Evolutionary conservation across 30 jellyfish, hydroid and myxozoan species (phyloP).

Genomic region (Hydra vulgaris): DNA sequence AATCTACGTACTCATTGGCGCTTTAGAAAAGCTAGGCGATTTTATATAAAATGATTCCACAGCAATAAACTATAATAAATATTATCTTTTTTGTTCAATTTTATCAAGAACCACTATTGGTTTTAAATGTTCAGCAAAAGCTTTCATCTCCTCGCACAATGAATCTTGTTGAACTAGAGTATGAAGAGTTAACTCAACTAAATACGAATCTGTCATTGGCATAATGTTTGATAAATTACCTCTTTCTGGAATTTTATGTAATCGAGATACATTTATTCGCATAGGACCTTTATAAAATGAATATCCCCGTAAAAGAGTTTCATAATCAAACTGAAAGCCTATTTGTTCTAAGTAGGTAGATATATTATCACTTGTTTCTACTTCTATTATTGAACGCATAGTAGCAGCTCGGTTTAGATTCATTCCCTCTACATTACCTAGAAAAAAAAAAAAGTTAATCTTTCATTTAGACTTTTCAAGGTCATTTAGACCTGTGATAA

Average conservation of each 20-base stretch:
- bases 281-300: constrained; percentile 52
- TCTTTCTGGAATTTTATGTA: constrained; percentile 40
- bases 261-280: constrained; percentile 57
- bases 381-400: constrained; percentile 65
- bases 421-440: constrained; percentile 73
- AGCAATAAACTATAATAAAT: too few relatives aligned
- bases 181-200: constrained; percentile 62
- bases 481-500: too few relatives aligned
- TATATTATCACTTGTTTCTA: constrained; percentile 53
- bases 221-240: constrained; percentile 50
- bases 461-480: too few relatives aligned
- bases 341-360: constrained; percentile 50
- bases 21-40: too few relatives aligned
- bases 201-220: constrained; percentile 75
- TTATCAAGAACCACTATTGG: constrained; percentile 36
- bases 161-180: constrained; percentile 81
- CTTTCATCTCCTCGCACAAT: constrained; percentile 59
- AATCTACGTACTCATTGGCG: too few relatives aligned
- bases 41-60: too few relatives aligned
- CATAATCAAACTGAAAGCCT: constrained; percentile 82
- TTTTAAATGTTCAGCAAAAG: constrained; percentile 70
- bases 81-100: constrained; percentile 17
- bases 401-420: constrained; percentile 74
- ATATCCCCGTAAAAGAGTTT: constrained; percentile 56
- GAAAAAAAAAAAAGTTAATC: neutral